phyloP scores from a whole-genome alignment of 2,797 vertebrate genomes.

The Morelia viridis region DNA sequence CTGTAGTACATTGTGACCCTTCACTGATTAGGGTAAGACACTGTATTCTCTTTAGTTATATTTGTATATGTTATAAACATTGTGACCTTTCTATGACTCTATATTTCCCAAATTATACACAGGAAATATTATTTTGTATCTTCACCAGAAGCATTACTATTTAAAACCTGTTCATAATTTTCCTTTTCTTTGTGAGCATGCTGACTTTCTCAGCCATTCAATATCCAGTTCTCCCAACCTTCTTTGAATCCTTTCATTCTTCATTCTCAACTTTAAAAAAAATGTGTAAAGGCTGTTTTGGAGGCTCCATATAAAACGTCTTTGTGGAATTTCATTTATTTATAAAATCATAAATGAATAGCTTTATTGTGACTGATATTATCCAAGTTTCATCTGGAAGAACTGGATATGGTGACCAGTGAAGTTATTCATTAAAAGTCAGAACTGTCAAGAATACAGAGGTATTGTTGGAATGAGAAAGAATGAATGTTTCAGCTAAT shows the following conservation, averaged over 20 bases:
- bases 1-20: neutral
- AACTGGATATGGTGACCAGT: neutral
- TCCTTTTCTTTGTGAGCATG: conserved; percentile 50
- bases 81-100: conserved; percentile 48
- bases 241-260: conserved; percentile 58
- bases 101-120: conserved; percentile 55
- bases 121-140: conserved; percentile 57
- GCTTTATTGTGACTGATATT: neutral
- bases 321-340: conserved; percentile 41
- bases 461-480: neutral
- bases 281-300: conserved; percentile 47
- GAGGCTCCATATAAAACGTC: conserved; percentile 4
- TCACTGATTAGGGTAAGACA: neutral
- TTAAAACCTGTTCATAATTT: conserved; percentile 59
- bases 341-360: conserved; percentile 14
- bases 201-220: neutral
- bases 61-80: conserved; percentile 55
- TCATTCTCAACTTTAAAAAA: conserved; percentile 53
- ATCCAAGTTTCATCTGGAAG: neutral
- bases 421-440: neutral
- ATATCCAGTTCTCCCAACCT: conserved; percentile 23
- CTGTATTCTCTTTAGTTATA: conserved; percentile 47
- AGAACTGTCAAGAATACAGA: neutral
- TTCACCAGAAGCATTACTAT: conserved; percentile 51
- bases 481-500: neutral